These are phyloP conservation scores for Hyposmocoma kahamanoa DNA, from an alignment of 1,140 invertebrate species.

Conservation along the genomic window DNA sequence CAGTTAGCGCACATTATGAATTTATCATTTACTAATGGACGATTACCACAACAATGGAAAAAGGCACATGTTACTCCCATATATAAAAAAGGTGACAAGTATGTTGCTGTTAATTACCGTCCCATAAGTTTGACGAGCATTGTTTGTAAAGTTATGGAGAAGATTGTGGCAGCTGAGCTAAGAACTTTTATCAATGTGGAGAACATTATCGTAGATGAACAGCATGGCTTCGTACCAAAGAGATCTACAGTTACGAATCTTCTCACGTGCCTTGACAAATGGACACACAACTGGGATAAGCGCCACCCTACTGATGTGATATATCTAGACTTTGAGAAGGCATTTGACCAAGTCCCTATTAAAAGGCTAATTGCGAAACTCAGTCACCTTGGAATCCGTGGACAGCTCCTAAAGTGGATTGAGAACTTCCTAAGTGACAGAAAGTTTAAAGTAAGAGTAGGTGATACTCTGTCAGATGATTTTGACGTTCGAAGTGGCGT, in stretches of 20 bases:
- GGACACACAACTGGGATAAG: not conserved
- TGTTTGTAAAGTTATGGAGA: not conserved
- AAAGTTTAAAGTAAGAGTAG: constrained; percentile 11
- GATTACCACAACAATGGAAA: not conserved
- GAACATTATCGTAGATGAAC: constrained; percentile 8
- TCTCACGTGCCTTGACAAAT: constrained; percentile 6
- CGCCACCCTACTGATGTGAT: constrained; percentile 10
- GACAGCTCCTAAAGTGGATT: constrained; percentile 17
- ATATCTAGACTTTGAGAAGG: constrained; percentile 14
- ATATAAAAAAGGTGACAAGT: not conserved
- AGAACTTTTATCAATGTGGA: too few relatives aligned
- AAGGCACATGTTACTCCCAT: not conserved
- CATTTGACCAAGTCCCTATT: constrained; percentile 12
- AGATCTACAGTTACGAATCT: constrained; percentile 7
- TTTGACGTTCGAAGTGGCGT: constrained; percentile 2
- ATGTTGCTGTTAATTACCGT: not conserved
- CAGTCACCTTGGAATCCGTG: constrained; percentile 5
- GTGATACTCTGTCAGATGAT: constrained; percentile 1
- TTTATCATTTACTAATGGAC: not conserved
- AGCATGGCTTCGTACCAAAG: constrained; percentile 8
- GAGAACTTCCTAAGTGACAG: constrained; percentile 7
- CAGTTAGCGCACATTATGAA: not conserved
- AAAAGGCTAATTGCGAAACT: constrained; percentile 11
- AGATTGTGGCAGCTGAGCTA: too few relatives aligned
- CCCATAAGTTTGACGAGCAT: not conserved